Conservation (phyloP, 2,888 invertebrate species). For the Andrena hattorfiana region DNA sequence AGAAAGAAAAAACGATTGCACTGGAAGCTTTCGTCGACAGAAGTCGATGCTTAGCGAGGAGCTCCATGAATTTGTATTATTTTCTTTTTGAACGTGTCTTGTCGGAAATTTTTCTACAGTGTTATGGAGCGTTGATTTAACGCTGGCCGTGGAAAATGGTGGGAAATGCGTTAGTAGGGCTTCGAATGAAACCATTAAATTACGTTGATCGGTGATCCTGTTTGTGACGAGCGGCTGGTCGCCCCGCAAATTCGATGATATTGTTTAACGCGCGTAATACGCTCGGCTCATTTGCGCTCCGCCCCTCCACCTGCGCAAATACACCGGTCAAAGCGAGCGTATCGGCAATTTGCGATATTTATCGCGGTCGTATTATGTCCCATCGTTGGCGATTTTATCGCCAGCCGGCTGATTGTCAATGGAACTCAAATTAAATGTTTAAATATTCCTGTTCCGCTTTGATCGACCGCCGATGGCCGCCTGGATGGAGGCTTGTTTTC, state of each 20-base stretch:
- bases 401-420: not conserved
- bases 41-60: too few species aligned
- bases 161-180: not conserved
- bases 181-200: not conserved
- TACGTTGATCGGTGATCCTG: not conserved
- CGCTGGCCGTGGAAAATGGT: too few species aligned
- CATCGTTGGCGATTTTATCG: slow-evolving; percentile 8
- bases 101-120: too few species aligned
- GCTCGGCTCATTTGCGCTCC: slow-evolving; percentile 14
- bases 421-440: slow-evolving; percentile 17
- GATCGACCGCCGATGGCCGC: not conserved
- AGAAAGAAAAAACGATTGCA: too few species aligned
- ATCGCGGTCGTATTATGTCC: not conserved
- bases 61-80: too few species aligned
- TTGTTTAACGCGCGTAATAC: slow-evolving; percentile 29
- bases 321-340: slow-evolving; percentile 12
- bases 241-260: slow-evolving; percentile 10
- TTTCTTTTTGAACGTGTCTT: too few species aligned
- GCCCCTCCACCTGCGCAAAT: not conserved
- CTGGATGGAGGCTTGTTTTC: not conserved
- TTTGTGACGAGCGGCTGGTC: not conserved
- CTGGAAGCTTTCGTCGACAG: too few species aligned
- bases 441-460: slow-evolving; percentile 10
- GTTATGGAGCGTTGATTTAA: too few species aligned
- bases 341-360: slow-evolving; percentile 33